Evolutionary conservation across 2,888 invertebrate species (phyloP).

Genomic region (Leptopilina myrica): DNA sequence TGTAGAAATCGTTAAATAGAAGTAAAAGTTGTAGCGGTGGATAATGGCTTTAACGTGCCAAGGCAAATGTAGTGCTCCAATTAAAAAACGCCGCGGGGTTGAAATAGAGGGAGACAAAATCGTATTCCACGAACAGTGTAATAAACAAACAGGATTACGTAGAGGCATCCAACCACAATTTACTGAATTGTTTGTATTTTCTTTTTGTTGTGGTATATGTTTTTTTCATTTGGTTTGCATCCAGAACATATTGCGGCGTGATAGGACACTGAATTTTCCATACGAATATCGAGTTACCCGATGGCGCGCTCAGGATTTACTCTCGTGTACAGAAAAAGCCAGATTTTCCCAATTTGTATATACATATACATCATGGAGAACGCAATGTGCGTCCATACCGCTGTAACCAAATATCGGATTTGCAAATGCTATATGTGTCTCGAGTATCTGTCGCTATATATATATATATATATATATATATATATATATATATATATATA

Average conservation of each 20-base stretch:
- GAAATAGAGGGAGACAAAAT: slow-evolving; percentile 60
- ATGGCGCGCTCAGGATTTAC: slow-evolving; percentile 53
- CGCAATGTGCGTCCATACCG: slow-evolving; percentile 46
- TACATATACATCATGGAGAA: no score
- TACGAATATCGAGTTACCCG: slow-evolving; percentile 63
- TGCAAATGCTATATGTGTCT: slow-evolving; percentile 48
- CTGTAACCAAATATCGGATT: slow-evolving; percentile 53
- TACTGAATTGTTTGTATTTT: slow-evolving; percentile 58
- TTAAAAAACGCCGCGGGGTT: slow-evolving; percentile 48
- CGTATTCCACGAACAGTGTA: slow-evolving; percentile 64
- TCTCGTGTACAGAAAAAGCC: slow-evolving; percentile 35
- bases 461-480: no score
- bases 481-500: slow-evolving; percentile 38
- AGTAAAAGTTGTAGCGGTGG: neutral
- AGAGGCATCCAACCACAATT: slow-evolving; percentile 59
- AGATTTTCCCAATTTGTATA: slow-evolving; percentile 47
- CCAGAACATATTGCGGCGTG: slow-evolving; percentile 49
- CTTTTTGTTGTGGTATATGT: slow-evolving; percentile 42
- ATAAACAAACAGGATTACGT: slow-evolving; percentile 70
- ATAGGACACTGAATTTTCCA: slow-evolving; percentile 53
- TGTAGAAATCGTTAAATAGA: neutral
- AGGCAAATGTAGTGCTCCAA: slow-evolving; percentile 42
- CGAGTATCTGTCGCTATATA: slow-evolving; percentile 55
- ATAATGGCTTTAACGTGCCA: slow-evolving; percentile 43
- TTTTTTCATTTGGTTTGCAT: slow-evolving; percentile 49